Base-by-base conservation (phyloP, 2,797 vertebrate genomes). In the Sebastes baramenuke region DNA sequence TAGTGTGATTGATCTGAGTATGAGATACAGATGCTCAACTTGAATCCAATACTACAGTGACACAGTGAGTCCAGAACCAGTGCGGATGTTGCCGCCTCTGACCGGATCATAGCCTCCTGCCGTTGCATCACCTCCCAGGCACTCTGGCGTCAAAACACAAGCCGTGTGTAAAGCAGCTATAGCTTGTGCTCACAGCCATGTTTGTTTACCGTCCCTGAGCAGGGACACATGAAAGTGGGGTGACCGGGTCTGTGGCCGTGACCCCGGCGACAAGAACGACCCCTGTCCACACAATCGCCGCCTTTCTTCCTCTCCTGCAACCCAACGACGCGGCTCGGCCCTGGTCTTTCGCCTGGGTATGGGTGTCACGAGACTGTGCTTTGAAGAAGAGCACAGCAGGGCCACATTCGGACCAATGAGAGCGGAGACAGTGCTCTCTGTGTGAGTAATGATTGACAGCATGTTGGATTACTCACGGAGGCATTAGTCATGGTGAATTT, bases 361-460 rank as follows among this genome's bases (percentile, higher is more conserved):
- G 85, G 67, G 73, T 84, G 86, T 90, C 90, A 92, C 86, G 36
- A 62, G 90, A 89, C 83, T 29, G 68, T 34, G 81, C 83, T 88
- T 90, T 87, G 87, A 89, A 86, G 90, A 81, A 75, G 79, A 20
- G 34, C 78, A 61, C 68, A 79, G 83, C 83, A 38, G 16, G 65
- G 86, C 59, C 27, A 8, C 60, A 52, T 65, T 75, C 1, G 13
- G 84, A 75, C 88, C 89, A 87, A 79, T 81, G 61, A 68, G 74
- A 81, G 75, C 18, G 1, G 56, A 76, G 86, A 83, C 84, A 69
- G 75, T 42, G 89, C 83, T 82, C 71, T 67, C 13, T 42, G 61
- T 68, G 81, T 94, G 92, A 93, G 90, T 92, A 94, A 94, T 94
- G 87, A 94, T 92, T 92, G 94, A 94, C 93, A 94, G 87, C 87